Conservation (phyloP, 2,888 invertebrate species). For the Saturnia pavonia region DNA sequence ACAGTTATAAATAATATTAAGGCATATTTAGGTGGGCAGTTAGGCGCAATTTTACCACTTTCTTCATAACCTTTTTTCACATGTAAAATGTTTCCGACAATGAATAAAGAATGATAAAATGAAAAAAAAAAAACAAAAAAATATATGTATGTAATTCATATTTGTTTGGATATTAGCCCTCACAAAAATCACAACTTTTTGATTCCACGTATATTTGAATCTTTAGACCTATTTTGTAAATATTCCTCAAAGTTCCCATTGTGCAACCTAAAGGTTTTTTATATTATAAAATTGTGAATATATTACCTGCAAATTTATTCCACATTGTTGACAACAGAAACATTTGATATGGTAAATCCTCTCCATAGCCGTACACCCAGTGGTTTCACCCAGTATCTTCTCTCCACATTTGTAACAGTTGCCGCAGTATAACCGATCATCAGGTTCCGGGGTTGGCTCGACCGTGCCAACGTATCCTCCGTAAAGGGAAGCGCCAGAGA, state of each 20-base stretch:
- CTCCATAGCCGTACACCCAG: conserved; percentile 99
- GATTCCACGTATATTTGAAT: not conserved
- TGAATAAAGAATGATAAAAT: no score
- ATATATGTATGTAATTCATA: no score
- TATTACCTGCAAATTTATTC: conserved; percentile 87
- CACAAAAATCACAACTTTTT: no score
- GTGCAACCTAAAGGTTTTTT: not conserved
- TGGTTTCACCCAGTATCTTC: conserved; percentile 96
- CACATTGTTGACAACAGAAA: conserved; percentile 96
- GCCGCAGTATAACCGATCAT: conserved; percentile 88
- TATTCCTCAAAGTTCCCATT: not conserved
- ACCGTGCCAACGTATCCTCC: conserved; percentile 85
- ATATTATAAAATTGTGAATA: not conserved
- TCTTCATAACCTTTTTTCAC: no score
- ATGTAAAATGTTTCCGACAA: no score
- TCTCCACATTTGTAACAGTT: conserved; percentile 96
- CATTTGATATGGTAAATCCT: conserved; percentile 97
- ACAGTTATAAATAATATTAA: no score
- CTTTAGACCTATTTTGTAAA: not conserved
- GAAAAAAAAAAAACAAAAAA: no score
- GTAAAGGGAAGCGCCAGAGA: conserved; percentile 83
- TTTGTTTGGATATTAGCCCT: no score
- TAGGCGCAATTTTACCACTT: no score
- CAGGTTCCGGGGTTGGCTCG: conserved; percentile 89
- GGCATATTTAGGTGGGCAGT: no score